These are phyloP conservation scores for Aplodontia rufa DNA, from an alignment of 2,113 vertebrate genomes.

Conservation along the genomic window DNA sequence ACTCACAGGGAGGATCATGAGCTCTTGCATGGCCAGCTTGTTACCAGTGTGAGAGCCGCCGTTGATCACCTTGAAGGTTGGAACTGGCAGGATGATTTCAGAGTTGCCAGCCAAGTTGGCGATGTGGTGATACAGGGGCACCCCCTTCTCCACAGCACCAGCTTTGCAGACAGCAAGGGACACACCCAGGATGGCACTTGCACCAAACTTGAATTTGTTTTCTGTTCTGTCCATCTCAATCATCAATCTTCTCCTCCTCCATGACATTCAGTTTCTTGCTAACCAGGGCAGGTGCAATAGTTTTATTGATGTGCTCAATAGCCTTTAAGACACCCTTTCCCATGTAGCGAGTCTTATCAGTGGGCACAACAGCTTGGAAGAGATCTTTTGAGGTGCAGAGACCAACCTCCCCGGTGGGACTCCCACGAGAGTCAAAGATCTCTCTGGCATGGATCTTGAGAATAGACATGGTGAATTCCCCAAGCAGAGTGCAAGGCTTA, in stretches of 20 bases:
- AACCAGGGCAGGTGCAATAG: conserved; percentile 98
- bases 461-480: conserved; percentile 93
- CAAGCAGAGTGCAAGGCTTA: too few species aligned
- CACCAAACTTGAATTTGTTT: conserved; percentile 98
- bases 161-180: conserved; percentile 99
- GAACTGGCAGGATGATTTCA: conserved; percentile 96
- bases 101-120: conserved; percentile 95
- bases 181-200: conserved; percentile 97
- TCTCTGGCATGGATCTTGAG: conserved; percentile 93
- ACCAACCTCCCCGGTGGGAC: conserved; percentile 98
- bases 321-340: conserved; percentile 99
- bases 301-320: conserved; percentile 99
- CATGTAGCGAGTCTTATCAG: conserved; percentile 97
- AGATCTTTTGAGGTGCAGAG: conserved; percentile 94
- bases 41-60: conserved; percentile 98
- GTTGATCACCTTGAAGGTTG: conserved; percentile 98
- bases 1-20: conserved; percentile 97
- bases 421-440: conserved; percentile 99
- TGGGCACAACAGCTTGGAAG: conserved; percentile 97
- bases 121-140: conserved; percentile 97
- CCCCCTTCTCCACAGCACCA: conserved; percentile 96
- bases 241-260: conserved; percentile 97
- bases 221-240: conserved; percentile 98
- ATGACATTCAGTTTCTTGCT: conserved; percentile 92
- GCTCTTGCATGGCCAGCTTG: conserved; percentile 99